A percentile compares a stretch with the other conserved stretches of the same genome.
phyloP scores from a whole-genome alignment of 1,140 invertebrate genomes.

The Drosophila ogumai region DNA sequence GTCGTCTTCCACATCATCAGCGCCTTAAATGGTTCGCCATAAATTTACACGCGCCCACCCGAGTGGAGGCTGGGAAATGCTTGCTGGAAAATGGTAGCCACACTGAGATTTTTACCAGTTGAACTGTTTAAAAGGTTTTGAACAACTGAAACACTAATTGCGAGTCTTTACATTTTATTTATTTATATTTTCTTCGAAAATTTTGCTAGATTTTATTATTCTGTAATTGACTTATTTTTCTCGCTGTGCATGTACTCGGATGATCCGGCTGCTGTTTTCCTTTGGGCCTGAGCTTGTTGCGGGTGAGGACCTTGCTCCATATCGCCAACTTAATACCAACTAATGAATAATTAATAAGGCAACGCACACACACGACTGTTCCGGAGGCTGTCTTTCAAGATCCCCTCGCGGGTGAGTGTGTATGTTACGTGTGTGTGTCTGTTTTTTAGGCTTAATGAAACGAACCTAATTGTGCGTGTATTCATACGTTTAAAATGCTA shows the following conservation, averaged over 20 bases:
- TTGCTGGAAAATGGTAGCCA: constrained; percentile 16
- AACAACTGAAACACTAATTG: no score
- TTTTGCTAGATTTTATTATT: neutral
- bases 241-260: neutral
- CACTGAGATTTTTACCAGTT: no score
- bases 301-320: constrained; percentile 31
- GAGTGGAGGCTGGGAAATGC: constrained; percentile 10
- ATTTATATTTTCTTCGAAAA: neutral
- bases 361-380: constrained; percentile 47
- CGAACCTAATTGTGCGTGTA: constrained; percentile 78
- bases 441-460: constrained; percentile 75
- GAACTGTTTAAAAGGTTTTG: no score
- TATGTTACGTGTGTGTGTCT: constrained; percentile 25
- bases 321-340: constrained; percentile 78
- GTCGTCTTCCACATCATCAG: constrained; percentile 77
- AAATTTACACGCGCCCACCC: constrained; percentile 70
- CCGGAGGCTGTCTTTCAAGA: constrained; percentile 34
- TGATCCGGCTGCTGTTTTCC: constrained; percentile 34
- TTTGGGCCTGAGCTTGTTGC: constrained; percentile 28
- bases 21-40: constrained; percentile 80
- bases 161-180: neutral
- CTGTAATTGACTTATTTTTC: neutral
- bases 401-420: neutral
- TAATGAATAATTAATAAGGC: constrained; percentile 83
- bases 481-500: constrained; percentile 83